These are phyloP conservation scores for Syrphus vitripennis DNA, from an alignment of 2,888 invertebrate genomes.

Conservation along the genomic window DNA sequence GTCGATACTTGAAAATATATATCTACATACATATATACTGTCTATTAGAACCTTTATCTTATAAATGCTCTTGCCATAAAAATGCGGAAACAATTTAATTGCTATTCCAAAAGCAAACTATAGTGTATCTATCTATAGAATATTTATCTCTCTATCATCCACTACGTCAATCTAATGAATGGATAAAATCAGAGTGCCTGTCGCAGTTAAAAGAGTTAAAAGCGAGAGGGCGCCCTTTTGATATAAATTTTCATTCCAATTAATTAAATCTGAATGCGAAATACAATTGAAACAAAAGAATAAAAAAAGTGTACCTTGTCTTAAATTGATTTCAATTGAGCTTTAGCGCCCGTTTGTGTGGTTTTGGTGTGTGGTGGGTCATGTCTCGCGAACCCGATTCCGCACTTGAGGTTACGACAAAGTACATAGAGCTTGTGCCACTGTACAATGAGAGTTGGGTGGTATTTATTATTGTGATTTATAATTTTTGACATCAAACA, in stretches of 20 bases:
- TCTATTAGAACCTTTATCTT: constrained; percentile 32
- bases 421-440: background rate
- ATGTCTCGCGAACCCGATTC: background rate
- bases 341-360: constrained; percentile 25
- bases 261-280: constrained; percentile 54
- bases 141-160: background rate
- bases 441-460: background rate
- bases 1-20: constrained; percentile 31
- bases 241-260: constrained; percentile 47
- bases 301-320: background rate
- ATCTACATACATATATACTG: background rate
- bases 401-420: background rate
- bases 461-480: constrained; percentile 41
- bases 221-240: background rate
- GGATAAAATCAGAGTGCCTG: constrained; percentile 34
- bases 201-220: constrained; percentile 9
- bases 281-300: constrained; percentile 35
- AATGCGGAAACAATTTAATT: constrained; percentile 67
- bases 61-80: background rate
- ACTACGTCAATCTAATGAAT: constrained; percentile 33
- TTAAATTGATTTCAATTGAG: constrained; percentile 63
- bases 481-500: constrained; percentile 43
- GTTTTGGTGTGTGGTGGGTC: too few relatives aligned
- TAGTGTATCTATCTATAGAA: background rate
- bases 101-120: constrained; percentile 50